Evolutionary conservation across 2,888 invertebrate genomes (phyloP), one percentile per base, ranked within the genome.

Genomic region (Lamellibrachia satsuma): DNA sequence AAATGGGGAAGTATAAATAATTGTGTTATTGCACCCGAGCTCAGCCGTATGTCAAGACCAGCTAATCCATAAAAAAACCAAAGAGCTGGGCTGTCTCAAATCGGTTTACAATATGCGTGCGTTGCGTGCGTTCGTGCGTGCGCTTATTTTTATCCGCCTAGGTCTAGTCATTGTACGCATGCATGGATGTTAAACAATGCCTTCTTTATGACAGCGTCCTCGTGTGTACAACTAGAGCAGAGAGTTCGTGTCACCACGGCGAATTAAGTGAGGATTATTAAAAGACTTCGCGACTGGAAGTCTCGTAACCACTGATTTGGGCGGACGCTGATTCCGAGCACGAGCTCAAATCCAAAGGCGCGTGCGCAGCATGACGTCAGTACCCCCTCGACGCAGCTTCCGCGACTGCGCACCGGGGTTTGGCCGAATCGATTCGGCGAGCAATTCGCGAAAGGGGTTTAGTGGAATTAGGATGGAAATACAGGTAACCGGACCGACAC

Each of bases 401-500:
- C 75, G 22, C n/a, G 75, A 22, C 75, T 22, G n/a, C 75, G 75
- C 75, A 22, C 39, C 75, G 75, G 15, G 22, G 15, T 22, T n/a
- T 6, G n/a, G 75, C 75, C 75, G 75, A 75, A 75, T 75, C 22
- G 75, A 75, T 75, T 75, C 75, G n/a, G 22, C 75, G 75, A n/a
- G 22, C 75, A 75, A 75, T 75, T 75, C 22, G 75, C 75, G 75
- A 75, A 75, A 75, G 75, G 75, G 75, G 75, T 75, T 75, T 75
- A 75, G 75, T 75, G 75, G 75, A 75, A 22, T 75, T 75, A 75
- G n/a, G 75, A 75, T 22, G 75, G 75, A 75, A 75, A 75, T 75
- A 15, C 15, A 75, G 22, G 6, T 75, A 75, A 75, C 75, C 75
- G 75, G 75, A 75, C n/a, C n/a, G 75, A n/a, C 75, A 22, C 75